Evolutionary conservation across 2,888 invertebrate genomes (phyloP).

Genomic region (Standfussiana lucernea): DNA sequence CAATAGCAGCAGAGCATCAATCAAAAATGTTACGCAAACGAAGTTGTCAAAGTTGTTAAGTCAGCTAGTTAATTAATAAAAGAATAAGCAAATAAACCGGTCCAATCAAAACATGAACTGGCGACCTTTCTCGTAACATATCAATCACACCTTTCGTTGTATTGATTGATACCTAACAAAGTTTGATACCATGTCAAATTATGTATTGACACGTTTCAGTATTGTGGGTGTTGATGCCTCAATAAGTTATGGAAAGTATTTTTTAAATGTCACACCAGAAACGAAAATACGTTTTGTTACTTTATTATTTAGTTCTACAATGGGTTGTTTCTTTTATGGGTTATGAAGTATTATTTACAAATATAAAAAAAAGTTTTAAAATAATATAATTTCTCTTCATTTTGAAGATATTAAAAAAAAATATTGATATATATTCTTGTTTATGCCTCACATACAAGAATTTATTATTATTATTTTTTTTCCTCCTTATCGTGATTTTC

Average conservation of each 20-base stretch:
- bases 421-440: no score
- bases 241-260: conserved; percentile 1
- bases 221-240: not conserved
- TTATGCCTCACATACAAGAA: no score
- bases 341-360: not conserved
- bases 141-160: conserved; percentile 29
- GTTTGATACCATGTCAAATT: conserved; percentile 29
- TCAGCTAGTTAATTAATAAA: no score
- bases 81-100: no score
- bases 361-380: no score
- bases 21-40: no score
- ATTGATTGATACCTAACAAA: conserved; percentile 42
- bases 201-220: conserved; percentile 1
- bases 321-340: not conserved
- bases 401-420: no score
- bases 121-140: not conserved
- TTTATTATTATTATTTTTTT: no score
- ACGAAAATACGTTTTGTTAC: not conserved
- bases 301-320: not conserved
- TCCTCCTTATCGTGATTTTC: not conserved
- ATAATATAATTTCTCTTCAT: no score
- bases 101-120: not conserved
- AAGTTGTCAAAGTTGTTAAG: no score
- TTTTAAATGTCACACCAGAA: conserved; percentile 6
- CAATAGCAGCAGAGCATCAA: no score